These are phyloP conservation scores for Synergus umbraculus DNA, from an alignment of 2,888 invertebrate genomes.

Conservation along the genomic window DNA sequence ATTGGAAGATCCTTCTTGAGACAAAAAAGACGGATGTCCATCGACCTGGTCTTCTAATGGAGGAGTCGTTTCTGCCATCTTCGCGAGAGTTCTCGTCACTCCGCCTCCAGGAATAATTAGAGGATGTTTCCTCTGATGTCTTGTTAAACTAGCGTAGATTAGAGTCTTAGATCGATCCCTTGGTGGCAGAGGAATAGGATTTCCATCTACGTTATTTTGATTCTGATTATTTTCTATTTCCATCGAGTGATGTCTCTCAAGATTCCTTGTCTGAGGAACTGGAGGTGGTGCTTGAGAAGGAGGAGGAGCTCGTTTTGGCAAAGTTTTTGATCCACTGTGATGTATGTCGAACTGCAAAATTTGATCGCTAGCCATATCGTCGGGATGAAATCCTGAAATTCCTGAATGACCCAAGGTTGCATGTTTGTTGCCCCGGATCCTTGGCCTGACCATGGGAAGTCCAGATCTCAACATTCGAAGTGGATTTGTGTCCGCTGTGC, in stretches of 20 bases:
- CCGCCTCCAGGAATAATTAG: slow-evolving; percentile 86
- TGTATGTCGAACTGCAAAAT: slow-evolving; percentile 65
- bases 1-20: slow-evolving; percentile 42
- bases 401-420: slow-evolving; percentile 62
- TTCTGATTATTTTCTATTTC: slow-evolving; percentile 70
- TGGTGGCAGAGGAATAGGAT: slow-evolving; percentile 89
- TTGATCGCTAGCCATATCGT: slow-evolving; percentile 59
- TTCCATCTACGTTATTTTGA: slow-evolving; percentile 76
- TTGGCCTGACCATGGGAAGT: slow-evolving; percentile 80
- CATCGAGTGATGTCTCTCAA: slow-evolving; percentile 65
- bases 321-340: slow-evolving; percentile 70
- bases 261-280: slow-evolving; percentile 55
- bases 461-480: slow-evolving; percentile 83
- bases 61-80: slow-evolving; percentile 79
- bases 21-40: slow-evolving; percentile 55
- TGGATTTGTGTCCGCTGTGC: slow-evolving; percentile 79
- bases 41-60: slow-evolving; percentile 75
- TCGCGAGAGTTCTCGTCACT: slow-evolving; percentile 82
- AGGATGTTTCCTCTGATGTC: slow-evolving; percentile 90
- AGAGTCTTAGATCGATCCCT: slow-evolving; percentile 84
- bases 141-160: slow-evolving; percentile 80
- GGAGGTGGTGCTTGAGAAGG: slow-evolving; percentile 66
- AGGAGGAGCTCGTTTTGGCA: slow-evolving; percentile 71
- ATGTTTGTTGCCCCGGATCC: slow-evolving; percentile 79
- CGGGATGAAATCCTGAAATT: slow-evolving; percentile 58